Evolutionary conservation across 2,797 vertebrate genomes (phyloP).

Genomic region (Austrolebias charrua): DNA sequence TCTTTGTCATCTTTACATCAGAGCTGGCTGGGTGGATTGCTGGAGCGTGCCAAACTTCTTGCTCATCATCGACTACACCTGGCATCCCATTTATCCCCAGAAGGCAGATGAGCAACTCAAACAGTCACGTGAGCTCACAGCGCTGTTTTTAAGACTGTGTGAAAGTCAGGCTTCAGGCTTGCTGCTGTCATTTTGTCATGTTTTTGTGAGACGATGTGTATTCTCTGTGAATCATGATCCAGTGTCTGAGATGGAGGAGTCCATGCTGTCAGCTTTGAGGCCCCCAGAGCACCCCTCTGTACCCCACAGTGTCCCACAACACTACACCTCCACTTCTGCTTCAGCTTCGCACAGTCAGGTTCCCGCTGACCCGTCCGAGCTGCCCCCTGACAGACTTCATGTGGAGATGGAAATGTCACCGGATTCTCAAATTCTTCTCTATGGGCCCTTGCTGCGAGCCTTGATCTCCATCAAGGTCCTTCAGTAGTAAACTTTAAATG

Average conservation of each 20-base stretch:
- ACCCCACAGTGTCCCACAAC: constrained; percentile 68
- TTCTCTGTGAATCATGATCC: neutral
- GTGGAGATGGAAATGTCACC: constrained; percentile 96
- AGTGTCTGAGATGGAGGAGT: constrained; percentile 98
- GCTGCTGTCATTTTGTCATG: neutral
- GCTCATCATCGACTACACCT: constrained; percentile 95
- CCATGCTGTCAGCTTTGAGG: constrained; percentile 83
- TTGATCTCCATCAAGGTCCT: constrained; percentile 92
- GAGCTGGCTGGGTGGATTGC: constrained; percentile 96
- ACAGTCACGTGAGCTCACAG: constrained; percentile 86
- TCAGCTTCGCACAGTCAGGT: constrained; percentile 77
- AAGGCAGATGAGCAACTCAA: constrained; percentile 96
- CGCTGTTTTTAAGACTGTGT: neutral
- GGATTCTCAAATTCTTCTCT: constrained; percentile 93
- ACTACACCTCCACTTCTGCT: constrained; percentile 71
- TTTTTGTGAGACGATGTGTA: neutral
- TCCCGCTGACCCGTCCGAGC: constrained; percentile 88
- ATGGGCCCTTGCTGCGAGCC: constrained; percentile 90
- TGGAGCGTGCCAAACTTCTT: constrained; percentile 95
- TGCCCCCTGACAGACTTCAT: constrained; percentile 91
- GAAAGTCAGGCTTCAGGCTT: neutral
- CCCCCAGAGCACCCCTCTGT: constrained; percentile 77
- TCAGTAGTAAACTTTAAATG: neutral
- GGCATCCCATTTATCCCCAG: constrained; percentile 98
- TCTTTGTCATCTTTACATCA: constrained; percentile 53